Evolutionary conservation across 2,797 vertebrate genomes (phyloP).

Genomic region (Lithobates sylvaticus): DNA sequence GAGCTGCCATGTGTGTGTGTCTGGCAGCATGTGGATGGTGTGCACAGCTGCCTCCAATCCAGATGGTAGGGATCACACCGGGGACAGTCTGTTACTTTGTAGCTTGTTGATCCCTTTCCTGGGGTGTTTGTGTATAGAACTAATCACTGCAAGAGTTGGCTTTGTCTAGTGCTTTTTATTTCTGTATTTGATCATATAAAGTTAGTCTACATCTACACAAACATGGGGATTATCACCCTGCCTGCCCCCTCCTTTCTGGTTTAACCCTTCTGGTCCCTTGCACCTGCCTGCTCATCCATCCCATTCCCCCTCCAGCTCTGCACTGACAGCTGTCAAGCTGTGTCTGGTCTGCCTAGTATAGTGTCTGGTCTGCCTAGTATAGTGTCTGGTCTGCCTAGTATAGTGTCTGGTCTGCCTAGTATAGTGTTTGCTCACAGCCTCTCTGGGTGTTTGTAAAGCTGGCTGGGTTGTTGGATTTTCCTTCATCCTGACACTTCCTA

Average conservation of each 20-base stretch:
- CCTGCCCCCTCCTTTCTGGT: not conserved
- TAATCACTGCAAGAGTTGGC: not conserved
- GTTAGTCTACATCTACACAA: slow-evolving; percentile 7
- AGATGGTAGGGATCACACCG: too few relatives aligned
- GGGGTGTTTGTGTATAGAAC: not conserved
- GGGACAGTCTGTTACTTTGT: too few relatives aligned
- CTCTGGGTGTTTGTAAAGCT: too few relatives aligned
- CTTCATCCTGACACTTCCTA: too few relatives aligned
- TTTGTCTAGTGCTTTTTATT: not conserved
- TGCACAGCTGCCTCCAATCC: too few relatives aligned
- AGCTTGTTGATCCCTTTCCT: too few relatives aligned
- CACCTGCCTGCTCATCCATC: not conserved
- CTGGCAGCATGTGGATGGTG: too few relatives aligned
- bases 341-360: not conserved
- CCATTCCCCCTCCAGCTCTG: slow-evolving; percentile 4
- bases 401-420: not conserved
- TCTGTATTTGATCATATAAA: not conserved
- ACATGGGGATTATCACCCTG: not conserved
- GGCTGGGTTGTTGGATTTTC: too few relatives aligned
- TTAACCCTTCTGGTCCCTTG: not conserved
- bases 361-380: not conserved
- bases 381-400: not conserved
- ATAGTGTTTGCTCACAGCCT: too few relatives aligned
- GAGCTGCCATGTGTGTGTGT: too few relatives aligned
- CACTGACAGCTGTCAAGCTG: slow-evolving; percentile 26